Percentiles rank a stretch among this genome's conserved stretches.
Evolutionary conservation across 2,888 invertebrate genomes (phyloP).

Genomic region (Zootermopsis nevadensis): DNA sequence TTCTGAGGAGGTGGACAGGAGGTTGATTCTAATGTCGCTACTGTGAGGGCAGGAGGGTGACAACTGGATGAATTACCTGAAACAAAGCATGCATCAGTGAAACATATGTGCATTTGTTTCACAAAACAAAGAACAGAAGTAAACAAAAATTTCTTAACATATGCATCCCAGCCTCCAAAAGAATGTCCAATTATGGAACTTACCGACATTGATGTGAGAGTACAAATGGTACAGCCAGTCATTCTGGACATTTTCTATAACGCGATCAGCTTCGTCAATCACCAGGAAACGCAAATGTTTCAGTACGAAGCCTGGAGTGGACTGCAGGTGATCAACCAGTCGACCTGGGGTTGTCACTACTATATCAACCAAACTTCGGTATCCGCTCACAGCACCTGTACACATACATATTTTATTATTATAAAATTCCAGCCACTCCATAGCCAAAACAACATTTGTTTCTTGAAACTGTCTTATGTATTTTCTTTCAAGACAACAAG

Average conservation of each 20-base stretch:
- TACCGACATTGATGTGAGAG: conserved; percentile 53
- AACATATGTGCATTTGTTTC: no score
- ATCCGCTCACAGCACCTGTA: conserved; percentile 70
- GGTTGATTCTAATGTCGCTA: conserved; percentile 64
- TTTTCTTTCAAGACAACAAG: no score
- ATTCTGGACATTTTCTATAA: conserved; percentile 90
- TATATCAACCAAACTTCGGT: conserved; percentile 79
- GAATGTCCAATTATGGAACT: background rate
- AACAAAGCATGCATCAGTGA: background rate
- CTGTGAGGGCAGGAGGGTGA: conserved; percentile 61
- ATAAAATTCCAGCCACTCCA: no score
- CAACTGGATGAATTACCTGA: conserved; percentile 56
- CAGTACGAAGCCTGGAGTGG: conserved; percentile 82
- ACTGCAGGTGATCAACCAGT: conserved; percentile 89
- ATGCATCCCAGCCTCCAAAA: no score
- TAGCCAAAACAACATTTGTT: no score
- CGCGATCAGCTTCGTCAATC: conserved; percentile 97
- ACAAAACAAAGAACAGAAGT: no score
- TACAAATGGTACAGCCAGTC: conserved; percentile 77
- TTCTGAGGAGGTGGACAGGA: conserved; percentile 80
- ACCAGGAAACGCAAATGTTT: conserved; percentile 81
- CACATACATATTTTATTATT: conserved; percentile 53
- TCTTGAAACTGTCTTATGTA: no score
- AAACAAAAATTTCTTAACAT: no score
- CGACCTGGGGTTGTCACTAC: conserved; percentile 94